Percentiles rank a stretch among this genome's conserved stretches.
phyloP scores from a whole-genome alignment of 2,113 vertebrate species.

The Melanerpes aurifrons region DNA sequence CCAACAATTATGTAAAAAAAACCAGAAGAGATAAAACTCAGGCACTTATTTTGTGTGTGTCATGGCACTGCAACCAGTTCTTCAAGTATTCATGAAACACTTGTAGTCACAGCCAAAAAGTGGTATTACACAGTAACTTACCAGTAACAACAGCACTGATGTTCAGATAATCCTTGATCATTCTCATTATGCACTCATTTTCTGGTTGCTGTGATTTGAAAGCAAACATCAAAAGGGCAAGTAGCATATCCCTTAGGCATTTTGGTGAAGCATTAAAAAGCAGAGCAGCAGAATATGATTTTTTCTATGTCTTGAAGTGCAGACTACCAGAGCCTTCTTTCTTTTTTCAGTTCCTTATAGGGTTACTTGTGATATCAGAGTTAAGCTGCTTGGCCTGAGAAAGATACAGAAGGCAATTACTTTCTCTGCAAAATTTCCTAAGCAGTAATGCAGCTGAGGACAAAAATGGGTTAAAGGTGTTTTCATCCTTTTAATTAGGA shows the following conservation, averaged over 20 bases:
- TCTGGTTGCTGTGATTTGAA: conserved; percentile 48
- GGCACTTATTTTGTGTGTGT: not conserved
- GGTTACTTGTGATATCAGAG: not conserved
- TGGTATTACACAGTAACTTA: conserved; percentile 37
- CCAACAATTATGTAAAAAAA: conserved; percentile 2
- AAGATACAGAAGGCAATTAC: not conserved
- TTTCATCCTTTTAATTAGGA: not conserved
- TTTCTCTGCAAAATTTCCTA: not conserved
- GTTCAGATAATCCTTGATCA: conserved; percentile 31
- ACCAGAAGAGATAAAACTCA: conserved; percentile 18
- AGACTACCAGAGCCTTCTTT: not conserved
- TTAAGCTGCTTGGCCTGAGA: not conserved
- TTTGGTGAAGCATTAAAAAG: not conserved
- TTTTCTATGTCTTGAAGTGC: not conserved
- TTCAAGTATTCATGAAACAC: conserved; percentile 20
- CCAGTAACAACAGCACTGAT: conserved; percentile 29
- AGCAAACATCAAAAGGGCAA: conserved; percentile 50
- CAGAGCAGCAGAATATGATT: conserved; percentile 23
- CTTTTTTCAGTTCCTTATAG: not conserved
- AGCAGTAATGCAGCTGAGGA: not conserved
- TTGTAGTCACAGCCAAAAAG: conserved; percentile 48
- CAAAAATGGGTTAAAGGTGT: not conserved
- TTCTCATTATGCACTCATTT: conserved; percentile 50
- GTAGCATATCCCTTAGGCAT: not conserved
- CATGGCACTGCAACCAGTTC: conserved; percentile 42